Evolutionary conservation across 2,888 invertebrate species (phyloP), one percentile per base, ranked within the genome.

Genomic region (Opisthograptis luteolata): DNA sequence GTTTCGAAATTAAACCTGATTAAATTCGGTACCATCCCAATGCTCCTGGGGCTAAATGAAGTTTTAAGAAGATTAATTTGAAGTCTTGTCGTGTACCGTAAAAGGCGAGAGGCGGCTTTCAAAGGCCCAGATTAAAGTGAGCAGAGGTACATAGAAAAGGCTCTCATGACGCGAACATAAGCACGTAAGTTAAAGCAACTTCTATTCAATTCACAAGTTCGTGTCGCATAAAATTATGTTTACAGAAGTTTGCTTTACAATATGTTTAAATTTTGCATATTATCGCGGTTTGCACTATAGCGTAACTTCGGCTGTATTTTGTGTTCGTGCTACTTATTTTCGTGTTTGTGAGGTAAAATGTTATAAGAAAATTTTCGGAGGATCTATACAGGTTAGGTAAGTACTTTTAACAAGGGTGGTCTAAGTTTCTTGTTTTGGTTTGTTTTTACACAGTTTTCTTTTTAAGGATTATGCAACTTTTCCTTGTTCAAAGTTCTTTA

Each of bases 51-150:
- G 34, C 34, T 37, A 42, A 44, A 54, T 43, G 35, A 59, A 56
- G 56, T 54, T 56, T 44, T 60, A 51, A 54, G 48, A 54, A 68
- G 61, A 73, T 73, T 66, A 68, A 73, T 72, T 67, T 55, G 45
- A 44, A 58, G 57, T 50, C 59, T 57, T 57, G 47, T 62, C 60
- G 61, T 43, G 51, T 57, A 52, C 53, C 39, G 52, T 48, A 62
- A 64, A 65, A 63, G 62, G 66, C 59, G 55, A 53, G 51, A 49
- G 51, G 43, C 63, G 49, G 37, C 62, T 61, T 67, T 66, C 48
- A 68, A 66, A 65, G 57, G 55, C 64, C 55, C 58, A 70, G 71
- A 80, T 74, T 71, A 73, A 72, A 73, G 63, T 62, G 60, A 53
- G 68, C 58, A 66, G 66, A 72, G 72, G 68, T 64, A 61, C 55